Base-by-base conservation (phyloP, 1,140 invertebrate species). In the Seison nebaliae region DNA sequence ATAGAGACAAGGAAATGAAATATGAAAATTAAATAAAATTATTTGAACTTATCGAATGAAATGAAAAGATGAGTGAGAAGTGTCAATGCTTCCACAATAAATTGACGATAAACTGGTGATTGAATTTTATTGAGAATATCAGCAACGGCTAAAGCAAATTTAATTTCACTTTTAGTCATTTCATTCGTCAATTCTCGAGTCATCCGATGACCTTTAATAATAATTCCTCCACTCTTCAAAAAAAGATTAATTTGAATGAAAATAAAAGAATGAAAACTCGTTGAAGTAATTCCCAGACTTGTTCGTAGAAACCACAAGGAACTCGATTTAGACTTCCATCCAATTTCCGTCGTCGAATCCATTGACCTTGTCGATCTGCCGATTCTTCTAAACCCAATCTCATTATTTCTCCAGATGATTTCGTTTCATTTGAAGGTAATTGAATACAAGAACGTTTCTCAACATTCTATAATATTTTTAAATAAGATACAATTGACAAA, bases 101-200 rank as follows among this genome's bases (percentile, higher is more conserved):
- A 55, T 54, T 98, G 91, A 26, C 91, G 67, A 60, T 94, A 98
- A 57, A 98, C 88, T 6, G 91, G 88, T 55, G 94, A 79, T 0
- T 84, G 80, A 47, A 96, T 88, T 12, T 73, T 72, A 54, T 94
- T 98, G 16, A 98, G 61, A 5, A 88, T 79, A n/a, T 77, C 78
- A 59, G 98, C 91, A 1, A 96, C 83, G 42, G 81, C 77, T 6
- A 96, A 57, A 0, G 88, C 88, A 63, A 96, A 98, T 63, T 98
- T 98, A 40, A 96, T 62, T 58, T 98, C 91, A 21, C 81, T 80
- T 0, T 83, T 70, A 4, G 88, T 96, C 88, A 98, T 96, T 69
- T 93, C 81, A 62, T 80, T 76, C 0, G 81, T 91, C 16, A 88
- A 63, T 59, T 72, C 76, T 49, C 80, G 76, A 34, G 72, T 73